Conservation (phyloP, 1,140 invertebrate species). For the Drosophila littoralis region DNA sequence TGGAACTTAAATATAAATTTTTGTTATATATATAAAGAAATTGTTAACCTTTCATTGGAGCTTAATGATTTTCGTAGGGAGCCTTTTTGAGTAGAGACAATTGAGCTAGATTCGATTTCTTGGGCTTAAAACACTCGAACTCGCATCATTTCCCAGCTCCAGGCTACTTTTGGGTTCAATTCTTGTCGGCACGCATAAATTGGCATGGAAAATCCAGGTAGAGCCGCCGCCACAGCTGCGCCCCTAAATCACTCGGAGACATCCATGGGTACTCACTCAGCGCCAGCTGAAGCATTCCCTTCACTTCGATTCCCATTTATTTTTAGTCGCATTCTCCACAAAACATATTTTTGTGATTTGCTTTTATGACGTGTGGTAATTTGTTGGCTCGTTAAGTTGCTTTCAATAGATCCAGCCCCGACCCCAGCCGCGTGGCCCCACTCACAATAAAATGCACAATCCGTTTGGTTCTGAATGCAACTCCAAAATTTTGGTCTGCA, state of each 20-base stretch:
- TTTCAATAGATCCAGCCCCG: conserved; percentile 55
- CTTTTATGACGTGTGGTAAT: conserved; percentile 79
- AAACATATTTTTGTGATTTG: conserved; percentile 68
- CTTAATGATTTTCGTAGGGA: too few species aligned
- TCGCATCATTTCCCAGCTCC: too few species aligned
- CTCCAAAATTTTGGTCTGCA: conserved; percentile 31
- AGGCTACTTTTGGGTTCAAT: too few species aligned
- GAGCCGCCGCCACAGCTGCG: conserved; percentile 62
- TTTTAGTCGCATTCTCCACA: conserved; percentile 48
- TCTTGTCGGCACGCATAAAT: conserved; percentile 14
- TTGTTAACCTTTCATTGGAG: too few species aligned
- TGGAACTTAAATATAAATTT: too few species aligned
- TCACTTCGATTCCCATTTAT: conserved; percentile 43
- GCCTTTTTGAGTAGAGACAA: too few species aligned
- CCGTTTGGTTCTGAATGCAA: conserved; percentile 37
- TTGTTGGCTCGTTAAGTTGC: conserved; percentile 81
- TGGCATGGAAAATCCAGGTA: conserved; percentile 58
- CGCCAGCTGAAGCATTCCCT: conserved; percentile 15
- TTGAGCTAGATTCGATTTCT: too few species aligned
- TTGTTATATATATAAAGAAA: too few species aligned
- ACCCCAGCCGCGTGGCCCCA: not conserved
- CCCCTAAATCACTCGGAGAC: conserved; percentile 64
- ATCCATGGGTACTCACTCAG: conserved; percentile 21
- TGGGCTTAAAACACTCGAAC: too few species aligned
- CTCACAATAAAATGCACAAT: conserved; percentile 16